Evolutionary conservation across 2,797 vertebrate genomes (phyloP).

Genomic region (Meriones psammophilus): DNA sequence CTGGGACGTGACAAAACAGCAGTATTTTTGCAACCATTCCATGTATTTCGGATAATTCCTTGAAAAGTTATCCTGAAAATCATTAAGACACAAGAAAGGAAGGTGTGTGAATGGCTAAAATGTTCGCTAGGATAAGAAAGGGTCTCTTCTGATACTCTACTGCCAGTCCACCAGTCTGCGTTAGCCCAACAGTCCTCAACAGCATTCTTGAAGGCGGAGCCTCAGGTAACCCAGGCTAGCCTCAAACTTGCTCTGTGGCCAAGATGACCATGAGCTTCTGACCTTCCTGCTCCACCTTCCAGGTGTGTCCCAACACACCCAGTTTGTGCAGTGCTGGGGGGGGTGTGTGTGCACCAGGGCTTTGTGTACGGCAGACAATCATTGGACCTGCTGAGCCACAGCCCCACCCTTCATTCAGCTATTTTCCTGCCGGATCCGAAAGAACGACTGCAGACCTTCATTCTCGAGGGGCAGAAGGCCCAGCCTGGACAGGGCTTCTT

Average conservation of each 20-base stretch:
- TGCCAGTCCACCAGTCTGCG: not conserved
- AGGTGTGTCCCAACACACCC: not conserved
- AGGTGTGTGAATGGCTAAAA: not conserved
- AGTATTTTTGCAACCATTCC: not conserved
- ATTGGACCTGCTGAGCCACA: not conserved
- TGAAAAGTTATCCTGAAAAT: not conserved
- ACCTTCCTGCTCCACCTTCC: not conserved
- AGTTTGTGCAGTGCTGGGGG: not conserved
- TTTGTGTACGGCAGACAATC: not conserved
- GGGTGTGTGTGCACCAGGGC: not conserved
- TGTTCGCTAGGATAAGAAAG: not conserved
- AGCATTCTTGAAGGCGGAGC: not conserved
- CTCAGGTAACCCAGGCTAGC: not conserved
- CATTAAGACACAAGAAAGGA: not conserved
- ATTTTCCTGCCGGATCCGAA: not conserved
- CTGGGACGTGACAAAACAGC: too few relatives aligned
- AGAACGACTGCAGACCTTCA: rapidly evolving
- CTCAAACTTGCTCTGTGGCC: not conserved
- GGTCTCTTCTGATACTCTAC: not conserved
- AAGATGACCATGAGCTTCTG: not conserved
- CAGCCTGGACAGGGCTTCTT: not conserved
- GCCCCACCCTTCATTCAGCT: too few relatives aligned
- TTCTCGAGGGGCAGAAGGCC: rapidly evolving
- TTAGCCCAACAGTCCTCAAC: rapidly evolving
- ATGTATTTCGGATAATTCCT: not conserved